A percentile compares a stretch with the other conserved stretches of the same genome.
Evolutionary conservation across 2,888 invertebrate genomes (phyloP).

Genomic region (Rutpela maculata): DNA sequence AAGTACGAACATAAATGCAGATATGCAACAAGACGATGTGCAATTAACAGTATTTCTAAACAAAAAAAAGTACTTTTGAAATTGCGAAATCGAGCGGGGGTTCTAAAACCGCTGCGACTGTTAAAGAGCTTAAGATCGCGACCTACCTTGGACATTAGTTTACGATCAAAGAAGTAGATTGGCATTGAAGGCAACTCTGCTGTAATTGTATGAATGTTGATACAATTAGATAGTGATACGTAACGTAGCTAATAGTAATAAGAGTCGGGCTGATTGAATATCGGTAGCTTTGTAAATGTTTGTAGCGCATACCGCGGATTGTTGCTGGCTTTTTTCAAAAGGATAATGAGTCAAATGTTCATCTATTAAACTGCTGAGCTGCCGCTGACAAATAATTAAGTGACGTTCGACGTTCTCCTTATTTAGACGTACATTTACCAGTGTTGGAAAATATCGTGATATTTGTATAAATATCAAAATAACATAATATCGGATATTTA

Average conservation of each 20-base stretch:
- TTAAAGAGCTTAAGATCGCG: constrained; percentile 33
- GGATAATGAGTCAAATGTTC: constrained; percentile 58
- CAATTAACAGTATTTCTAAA: neutral
- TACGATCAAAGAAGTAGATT: constrained; percentile 66
- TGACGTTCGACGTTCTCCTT: constrained; percentile 51
- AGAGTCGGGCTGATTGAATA: constrained; percentile 60
- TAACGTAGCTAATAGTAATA: constrained; percentile 58
- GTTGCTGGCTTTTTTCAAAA: constrained; percentile 59
- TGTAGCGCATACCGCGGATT: constrained; percentile 57
- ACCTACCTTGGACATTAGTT: constrained; percentile 66
- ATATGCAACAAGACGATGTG: neutral
- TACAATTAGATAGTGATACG: constrained; percentile 71
- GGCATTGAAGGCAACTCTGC: constrained; percentile 69
- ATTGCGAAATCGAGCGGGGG: constrained; percentile 10
- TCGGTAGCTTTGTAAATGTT: constrained; percentile 60
- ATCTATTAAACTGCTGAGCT: constrained; percentile 49
- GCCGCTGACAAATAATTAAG: constrained; percentile 53
- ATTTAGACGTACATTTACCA: constrained; percentile 42
- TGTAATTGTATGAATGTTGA: constrained; percentile 70
- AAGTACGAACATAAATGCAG: neutral
- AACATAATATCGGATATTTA: no score
- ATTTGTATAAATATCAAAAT: no score
- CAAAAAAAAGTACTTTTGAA: neutral
- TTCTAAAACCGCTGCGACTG: neutral
- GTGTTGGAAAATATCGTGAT: no score